Evolutionary conservation across 2,888 invertebrate genomes (phyloP), one percentile per base, ranked within the genome.

Genomic region (Cephus rjabovi): DNA sequence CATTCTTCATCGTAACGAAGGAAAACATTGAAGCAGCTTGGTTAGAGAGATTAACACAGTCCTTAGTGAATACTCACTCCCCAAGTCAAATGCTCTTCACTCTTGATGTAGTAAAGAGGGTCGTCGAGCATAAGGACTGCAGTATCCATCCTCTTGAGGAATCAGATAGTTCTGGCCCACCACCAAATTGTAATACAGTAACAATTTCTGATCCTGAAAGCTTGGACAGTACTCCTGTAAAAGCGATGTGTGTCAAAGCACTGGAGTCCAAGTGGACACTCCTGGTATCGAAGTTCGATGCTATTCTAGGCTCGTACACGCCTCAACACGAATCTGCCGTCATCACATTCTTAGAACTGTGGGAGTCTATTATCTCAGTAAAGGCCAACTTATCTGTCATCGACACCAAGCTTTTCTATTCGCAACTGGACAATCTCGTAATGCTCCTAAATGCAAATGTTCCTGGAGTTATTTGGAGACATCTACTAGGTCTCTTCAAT

Each of bases 281-380:
- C 80, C 92, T 98, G 85, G 96, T 97, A 1, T 87, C 88, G 15
- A 91, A 93, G 83, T 93, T 93, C 83, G 92, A 93, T 81, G 90
- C 91, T 74, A 91, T 93, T 77, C 91, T 93, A 76, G 89, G 91
- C 73, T 91, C 92, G 3, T 93, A 92, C 81, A 90, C 92, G 11
- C 89, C 91, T 3, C 91, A 91, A 40, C 92, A 93, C 81, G 93
- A 93, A 83, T 92, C 92, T 12, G 92, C 93, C 1, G 92, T 93
- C 3, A 91, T 97, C 77, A 96, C 97, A 75, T 98, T 97, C 90
- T 93, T 98, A 83, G 95, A 96, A 76, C 92, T 98, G 69, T 97
- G 97, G 97, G 97, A 97, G 89, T 96, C 96, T 83, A 96, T 97
- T 31, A 97, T 98, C 88, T 97, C 97, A 77, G 97, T 97, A 0